A percentile compares a stretch with the other conserved stretches of the same genome.
phyloP scores from a whole-genome alignment of 2,797 vertebrate genomes.

The Sebastes iracundus region DNA sequence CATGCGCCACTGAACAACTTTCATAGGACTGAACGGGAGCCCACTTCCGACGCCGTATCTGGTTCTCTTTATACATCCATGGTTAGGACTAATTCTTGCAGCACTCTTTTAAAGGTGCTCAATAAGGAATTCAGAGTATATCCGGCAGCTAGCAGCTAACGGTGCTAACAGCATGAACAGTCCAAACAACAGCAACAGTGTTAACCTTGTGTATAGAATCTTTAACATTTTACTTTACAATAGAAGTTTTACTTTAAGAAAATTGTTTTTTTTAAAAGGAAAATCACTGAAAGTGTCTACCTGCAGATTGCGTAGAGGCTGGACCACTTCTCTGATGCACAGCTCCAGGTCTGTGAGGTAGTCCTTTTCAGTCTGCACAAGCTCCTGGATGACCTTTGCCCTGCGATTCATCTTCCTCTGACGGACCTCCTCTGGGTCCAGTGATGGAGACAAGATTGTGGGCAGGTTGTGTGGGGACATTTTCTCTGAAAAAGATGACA shows the following conservation, averaged over 20 bases:
- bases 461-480: slow-evolving; percentile 85
- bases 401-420: slow-evolving; percentile 89
- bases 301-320: slow-evolving; percentile 90
- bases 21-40: too few species aligned
- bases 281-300: slow-evolving; percentile 39
- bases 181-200: too few species aligned
- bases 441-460: slow-evolving; percentile 58
- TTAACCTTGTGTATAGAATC: too few species aligned
- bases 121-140: too few species aligned
- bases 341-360: slow-evolving; percentile 90
- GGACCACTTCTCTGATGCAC: slow-evolving; percentile 91
- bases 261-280: neutral
- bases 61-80: too few species aligned
- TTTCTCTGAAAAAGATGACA: slow-evolving; percentile 85
- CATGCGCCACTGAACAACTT: too few species aligned
- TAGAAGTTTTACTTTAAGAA: neutral
- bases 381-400: slow-evolving; percentile 91
- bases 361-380: slow-evolving; percentile 93
- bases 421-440: slow-evolving; percentile 85
- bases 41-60: too few species aligned
- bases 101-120: too few species aligned
- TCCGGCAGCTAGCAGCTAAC: too few species aligned
- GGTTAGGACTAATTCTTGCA: too few species aligned
- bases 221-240: neutral
- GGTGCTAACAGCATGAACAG: too few species aligned